Conservation (phyloP, 2,113 vertebrate genomes). For the Sitta europaea region DNA sequence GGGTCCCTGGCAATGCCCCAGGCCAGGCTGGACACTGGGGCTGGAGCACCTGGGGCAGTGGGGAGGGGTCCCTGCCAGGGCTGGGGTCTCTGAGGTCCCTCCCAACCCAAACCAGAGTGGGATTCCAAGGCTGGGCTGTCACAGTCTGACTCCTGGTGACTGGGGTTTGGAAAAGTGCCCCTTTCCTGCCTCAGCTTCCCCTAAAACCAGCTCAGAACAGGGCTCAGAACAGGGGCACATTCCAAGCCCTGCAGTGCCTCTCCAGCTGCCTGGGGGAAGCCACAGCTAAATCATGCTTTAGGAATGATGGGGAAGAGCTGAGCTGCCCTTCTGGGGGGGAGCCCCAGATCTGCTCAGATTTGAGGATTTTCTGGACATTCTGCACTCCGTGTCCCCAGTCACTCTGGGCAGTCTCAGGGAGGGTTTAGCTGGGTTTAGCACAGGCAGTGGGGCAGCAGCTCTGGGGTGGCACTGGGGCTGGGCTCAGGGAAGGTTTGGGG, state of each 20-base stretch:
- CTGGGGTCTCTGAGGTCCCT: rapidly evolving
- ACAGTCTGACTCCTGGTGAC: rapidly evolving
- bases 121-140: neutral
- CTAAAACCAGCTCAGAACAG: rapidly evolving
- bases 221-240: rapidly evolving
- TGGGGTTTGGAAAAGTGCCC: neutral
- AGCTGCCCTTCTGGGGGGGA: rapidly evolving
- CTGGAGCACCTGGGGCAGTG: neutral
- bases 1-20: neutral
- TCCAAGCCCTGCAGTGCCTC: neutral
- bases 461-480: neutral
- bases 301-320: neutral
- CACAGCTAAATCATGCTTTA: too few relatives aligned
- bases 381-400: rapidly evolving
- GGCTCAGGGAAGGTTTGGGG: neutral
- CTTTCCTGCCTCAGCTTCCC: neutral
- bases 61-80: neutral
- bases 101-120: neutral
- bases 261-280: neutral
- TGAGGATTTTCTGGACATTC: neutral
- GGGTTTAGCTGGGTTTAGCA: neutral
- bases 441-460: too few relatives aligned
- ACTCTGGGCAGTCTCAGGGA: neutral
- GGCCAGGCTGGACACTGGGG: neutral
- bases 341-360: rapidly evolving